phyloP scores from a whole-genome alignment of 2,888 invertebrate species.

The Eudasyphora cyanicolor region DNA sequence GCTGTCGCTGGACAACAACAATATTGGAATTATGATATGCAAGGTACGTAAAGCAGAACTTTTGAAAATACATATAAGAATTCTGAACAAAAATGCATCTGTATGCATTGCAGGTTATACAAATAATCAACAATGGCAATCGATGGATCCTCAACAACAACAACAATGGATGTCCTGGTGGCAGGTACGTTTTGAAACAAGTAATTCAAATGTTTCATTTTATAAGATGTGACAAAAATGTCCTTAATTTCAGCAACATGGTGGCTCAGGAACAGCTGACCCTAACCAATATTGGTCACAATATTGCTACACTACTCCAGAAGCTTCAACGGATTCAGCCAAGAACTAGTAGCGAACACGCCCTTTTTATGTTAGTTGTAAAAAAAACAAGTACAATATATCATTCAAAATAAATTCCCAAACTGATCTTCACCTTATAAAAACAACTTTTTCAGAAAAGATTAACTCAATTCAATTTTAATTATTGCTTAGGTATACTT shows the following conservation, averaged over 20 bases:
- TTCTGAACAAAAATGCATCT: conserved; percentile 29
- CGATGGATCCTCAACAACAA: conserved; percentile 77
- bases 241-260: conserved; percentile 62
- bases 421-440: not conserved
- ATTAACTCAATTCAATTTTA: conserved; percentile 34
- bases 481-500: conserved; percentile 40
- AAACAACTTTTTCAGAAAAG: conserved; percentile 19
- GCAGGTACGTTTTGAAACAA: conserved; percentile 72
- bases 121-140: conserved; percentile 76
- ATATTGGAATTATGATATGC: conserved; percentile 78
- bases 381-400: conserved; percentile 29
- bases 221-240: not conserved
- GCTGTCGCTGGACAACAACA: conserved; percentile 70
- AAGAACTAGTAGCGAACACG: conserved; percentile 50
- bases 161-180: conserved; percentile 80
- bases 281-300: conserved; percentile 78
- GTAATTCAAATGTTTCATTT: not conserved
- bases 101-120: conserved; percentile 70
- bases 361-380: conserved; percentile 16
- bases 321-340: conserved; percentile 70
- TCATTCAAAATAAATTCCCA: conserved; percentile 22
- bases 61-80: not conserved
- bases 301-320: conserved; percentile 77
- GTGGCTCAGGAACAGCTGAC: conserved; percentile 69
- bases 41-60: conserved; percentile 69